phyloP scores from a whole-genome alignment of 2,797 vertebrate genomes.

The Varecia variegata region DNA sequence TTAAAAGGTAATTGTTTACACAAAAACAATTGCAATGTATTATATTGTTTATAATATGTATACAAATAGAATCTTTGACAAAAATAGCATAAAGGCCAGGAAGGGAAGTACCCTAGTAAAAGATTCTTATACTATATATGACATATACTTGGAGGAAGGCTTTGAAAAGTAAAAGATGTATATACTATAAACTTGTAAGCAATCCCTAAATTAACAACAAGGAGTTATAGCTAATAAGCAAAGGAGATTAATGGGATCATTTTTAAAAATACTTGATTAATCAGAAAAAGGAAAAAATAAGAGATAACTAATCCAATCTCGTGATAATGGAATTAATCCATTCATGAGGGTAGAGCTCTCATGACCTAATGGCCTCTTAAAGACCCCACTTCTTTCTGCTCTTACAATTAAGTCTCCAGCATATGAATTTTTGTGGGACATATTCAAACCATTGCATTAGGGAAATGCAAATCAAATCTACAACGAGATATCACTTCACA shows the following conservation, averaged over 20 bases:
- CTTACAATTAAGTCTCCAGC: background rate
- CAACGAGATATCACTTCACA: background rate
- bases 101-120: background rate
- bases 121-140: background rate
- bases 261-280: background rate
- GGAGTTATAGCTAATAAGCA: background rate
- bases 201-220: background rate
- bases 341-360: background rate
- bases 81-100: background rate
- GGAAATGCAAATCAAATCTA: background rate
- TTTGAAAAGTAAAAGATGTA: background rate
- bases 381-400: background rate
- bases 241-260: background rate
- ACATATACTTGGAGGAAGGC: background rate
- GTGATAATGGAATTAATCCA: background rate
- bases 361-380: background rate
- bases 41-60: background rate
- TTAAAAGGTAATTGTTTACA: background rate
- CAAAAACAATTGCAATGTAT: background rate
- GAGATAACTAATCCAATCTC: background rate
- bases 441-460: background rate
- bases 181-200: background rate
- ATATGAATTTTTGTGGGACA: background rate
- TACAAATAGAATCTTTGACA: background rate
- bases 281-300: background rate